These are phyloP conservation scores for Drosophila saltans DNA, from an alignment of 1,140 invertebrate genomes.

Conservation along the genomic window DNA sequence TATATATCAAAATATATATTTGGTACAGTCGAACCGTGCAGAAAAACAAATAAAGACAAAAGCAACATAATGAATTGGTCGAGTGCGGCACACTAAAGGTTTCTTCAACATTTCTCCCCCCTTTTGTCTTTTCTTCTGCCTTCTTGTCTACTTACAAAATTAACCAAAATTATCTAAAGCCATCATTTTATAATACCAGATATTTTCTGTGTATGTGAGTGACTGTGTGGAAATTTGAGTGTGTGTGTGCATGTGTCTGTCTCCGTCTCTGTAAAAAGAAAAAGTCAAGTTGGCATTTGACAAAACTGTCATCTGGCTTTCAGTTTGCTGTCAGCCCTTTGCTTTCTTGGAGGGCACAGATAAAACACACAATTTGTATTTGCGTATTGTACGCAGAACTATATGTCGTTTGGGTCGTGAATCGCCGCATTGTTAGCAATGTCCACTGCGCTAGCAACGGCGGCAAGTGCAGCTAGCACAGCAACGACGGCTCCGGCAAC, in stretches of 20 bases:
- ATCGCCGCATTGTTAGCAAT: conserved; percentile 65
- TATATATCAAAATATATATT: neutral
- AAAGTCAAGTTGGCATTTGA: conserved; percentile 3
- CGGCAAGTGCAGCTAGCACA: conserved; percentile 46
- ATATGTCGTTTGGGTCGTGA: conserved; percentile 69
- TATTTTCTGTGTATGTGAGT: no score
- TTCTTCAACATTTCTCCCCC: neutral
- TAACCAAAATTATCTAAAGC: no score
- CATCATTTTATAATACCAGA: no score
- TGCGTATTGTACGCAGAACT: conserved; percentile 59
- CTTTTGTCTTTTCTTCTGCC: neutral
- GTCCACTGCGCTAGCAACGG: conserved; percentile 68
- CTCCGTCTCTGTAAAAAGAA: no score
- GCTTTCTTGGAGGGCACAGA: conserved; percentile 62
- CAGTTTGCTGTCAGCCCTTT: conserved; percentile 66
- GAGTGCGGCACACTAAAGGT: conserved; percentile 2
- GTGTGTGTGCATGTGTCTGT: no score
- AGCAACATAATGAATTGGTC: conserved; percentile 7
- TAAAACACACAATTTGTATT: conserved; percentile 68
- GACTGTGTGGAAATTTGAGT: no score
- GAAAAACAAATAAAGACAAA: neutral
- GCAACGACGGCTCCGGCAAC: conserved; percentile 34
- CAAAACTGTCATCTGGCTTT: conserved; percentile 32
- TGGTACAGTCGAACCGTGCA: neutral
- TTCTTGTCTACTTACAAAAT: no score